Evolutionary conservation across 2,113 vertebrate genomes (phyloP), one percentile per base, ranked within the genome.

Genomic region (Malurus cyaneus): DNA sequence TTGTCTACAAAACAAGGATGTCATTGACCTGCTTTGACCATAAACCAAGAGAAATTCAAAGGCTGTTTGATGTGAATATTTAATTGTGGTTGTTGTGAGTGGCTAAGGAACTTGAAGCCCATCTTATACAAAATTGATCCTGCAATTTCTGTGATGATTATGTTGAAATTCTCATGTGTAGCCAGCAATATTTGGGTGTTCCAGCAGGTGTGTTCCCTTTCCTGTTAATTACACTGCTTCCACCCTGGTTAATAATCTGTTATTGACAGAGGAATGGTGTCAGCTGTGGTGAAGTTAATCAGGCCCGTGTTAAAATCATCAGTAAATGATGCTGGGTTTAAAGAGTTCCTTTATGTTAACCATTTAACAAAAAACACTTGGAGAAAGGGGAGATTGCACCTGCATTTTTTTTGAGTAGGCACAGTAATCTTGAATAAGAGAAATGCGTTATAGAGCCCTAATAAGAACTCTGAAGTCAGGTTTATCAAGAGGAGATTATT

Each of bases 271-370:
- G 87, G 47, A 80, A 25, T 50, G 54, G 59, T 81, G 87, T 80
- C 94, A 94, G 70, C 91, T 91, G 62, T 93, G 46, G 23, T 36
- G 52, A 92, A 92, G 34, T 56, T 81, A 76, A 97, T 95, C 50
- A 77, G 61, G 23, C 50, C 20, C 8, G 0, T 31, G 32, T 18
- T 81, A 21, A 82, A 84, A 59, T 31, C 4, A 47, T 32, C 62
- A 62, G 32, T 72, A 72, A 64, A 80, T 50, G 17, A 23, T 66
- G 25, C n/a, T 87, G 54, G 21, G 46, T 85, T 88, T 70, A 36
- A 84, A 67, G 57, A 18, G 47, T 54, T 62, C 34, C 47, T 88
- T 86, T 41, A 8, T 17, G 21, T 59, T 26, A 41, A 89, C 46
- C 6, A 47, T 61, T 49, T 61, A 28, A 60, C 34, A 50, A 53